These are phyloP conservation scores for Excalfactoria chinensis DNA, from an alignment of 2,113 vertebrate genomes.

Conservation along the genomic window DNA sequence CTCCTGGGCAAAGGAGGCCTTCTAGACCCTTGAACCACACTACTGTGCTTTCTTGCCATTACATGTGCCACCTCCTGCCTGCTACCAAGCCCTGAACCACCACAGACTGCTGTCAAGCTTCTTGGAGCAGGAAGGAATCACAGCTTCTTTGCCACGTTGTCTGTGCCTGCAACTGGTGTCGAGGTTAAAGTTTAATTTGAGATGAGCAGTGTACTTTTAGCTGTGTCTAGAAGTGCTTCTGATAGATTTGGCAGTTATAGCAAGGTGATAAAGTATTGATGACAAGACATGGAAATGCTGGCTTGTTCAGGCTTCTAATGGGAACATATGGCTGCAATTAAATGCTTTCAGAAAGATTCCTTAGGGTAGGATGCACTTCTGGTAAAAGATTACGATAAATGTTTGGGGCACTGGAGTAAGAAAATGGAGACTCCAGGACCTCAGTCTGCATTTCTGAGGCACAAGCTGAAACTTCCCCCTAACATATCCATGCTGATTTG, in stretches of 20 bases:
- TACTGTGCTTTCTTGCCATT: not conserved
- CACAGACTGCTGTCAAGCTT: not conserved
- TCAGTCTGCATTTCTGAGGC: not conserved
- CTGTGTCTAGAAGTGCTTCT: not conserved
- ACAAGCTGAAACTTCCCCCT: not conserved
- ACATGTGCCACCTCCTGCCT: rapidly evolving
- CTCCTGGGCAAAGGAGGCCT: not conserved
- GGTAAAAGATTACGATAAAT: not conserved
- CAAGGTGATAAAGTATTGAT: not conserved
- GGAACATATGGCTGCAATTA: conserved; percentile 11
- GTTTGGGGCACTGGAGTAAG: not conserved
- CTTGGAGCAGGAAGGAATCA: not conserved
- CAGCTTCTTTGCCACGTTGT: not conserved
- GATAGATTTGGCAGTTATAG: conserved; percentile 9
- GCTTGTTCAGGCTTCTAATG: conserved; percentile 1
- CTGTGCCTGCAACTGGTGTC: not conserved
- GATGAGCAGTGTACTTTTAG: not conserved
- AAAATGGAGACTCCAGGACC: not conserved
- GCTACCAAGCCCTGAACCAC: not conserved
- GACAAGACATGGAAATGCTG: conserved; percentile 15
- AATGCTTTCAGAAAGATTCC: not conserved
- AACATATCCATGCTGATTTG: not conserved
- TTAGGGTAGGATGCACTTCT: not conserved
- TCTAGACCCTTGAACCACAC: too few species aligned
- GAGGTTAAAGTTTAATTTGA: not conserved